Percentiles rank a stretch among this genome's conserved stretches.
Conservation (phyloP, 2,113 vertebrate genomes). For the Bufo bufo region DNA sequence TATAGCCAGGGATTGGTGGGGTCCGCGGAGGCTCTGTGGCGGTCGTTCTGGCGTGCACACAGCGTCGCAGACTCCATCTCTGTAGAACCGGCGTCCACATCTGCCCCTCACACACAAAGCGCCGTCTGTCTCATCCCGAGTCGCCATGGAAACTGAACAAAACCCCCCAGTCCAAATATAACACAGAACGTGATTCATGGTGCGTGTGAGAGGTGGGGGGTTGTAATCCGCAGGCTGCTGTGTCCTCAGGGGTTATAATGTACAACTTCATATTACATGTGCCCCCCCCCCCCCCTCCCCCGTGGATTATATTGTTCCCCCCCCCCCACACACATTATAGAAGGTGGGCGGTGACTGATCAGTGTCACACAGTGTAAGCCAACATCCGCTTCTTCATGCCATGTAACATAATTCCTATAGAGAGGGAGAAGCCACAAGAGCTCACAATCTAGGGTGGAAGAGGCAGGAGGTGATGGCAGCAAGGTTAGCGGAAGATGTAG, state of each 20-base stretch:
- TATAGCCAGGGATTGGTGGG: too few relatives aligned
- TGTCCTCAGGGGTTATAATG: neutral
- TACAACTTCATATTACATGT: neutral
- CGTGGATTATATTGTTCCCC: too few relatives aligned
- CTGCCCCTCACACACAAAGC: conserved; percentile 27
- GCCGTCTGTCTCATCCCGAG: conserved; percentile 11
- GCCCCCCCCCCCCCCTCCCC: neutral
- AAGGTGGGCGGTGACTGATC: too few relatives aligned
- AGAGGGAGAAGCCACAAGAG: too few relatives aligned
- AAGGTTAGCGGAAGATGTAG: too few relatives aligned
- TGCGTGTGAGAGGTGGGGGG: neutral
- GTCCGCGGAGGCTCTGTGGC: too few relatives aligned
- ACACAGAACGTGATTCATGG: conserved; percentile 45
- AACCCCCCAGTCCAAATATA: conserved; percentile 48
- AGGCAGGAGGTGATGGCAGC: too few relatives aligned
- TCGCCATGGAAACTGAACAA: conserved; percentile 49
- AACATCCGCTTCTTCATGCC: too few relatives aligned
- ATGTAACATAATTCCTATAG: too few relatives aligned
- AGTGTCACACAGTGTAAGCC: too few relatives aligned
- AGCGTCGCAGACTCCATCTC: neutral
- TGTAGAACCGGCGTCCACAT: neutral
- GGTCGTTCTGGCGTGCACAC: neutral
- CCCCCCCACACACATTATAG: too few relatives aligned
- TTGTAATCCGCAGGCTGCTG: neutral
- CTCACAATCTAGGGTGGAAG: too few relatives aligned